Evolutionary conservation across 2,113 vertebrate genomes (phyloP).

Genomic region (Blennius ocellaris): DNA sequence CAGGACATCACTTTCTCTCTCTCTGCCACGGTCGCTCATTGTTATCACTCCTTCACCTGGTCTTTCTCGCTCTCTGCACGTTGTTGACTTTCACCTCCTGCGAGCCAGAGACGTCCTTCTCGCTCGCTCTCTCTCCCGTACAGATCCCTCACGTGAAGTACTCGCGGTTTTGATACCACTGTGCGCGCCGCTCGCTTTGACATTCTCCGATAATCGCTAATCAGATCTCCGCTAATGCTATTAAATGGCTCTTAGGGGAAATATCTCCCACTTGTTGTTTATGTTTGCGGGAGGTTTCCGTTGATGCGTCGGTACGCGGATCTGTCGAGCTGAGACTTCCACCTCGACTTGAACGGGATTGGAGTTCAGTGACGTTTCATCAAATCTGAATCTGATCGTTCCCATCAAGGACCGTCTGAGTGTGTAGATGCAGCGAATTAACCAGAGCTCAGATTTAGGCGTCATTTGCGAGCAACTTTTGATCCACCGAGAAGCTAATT

Average conservation of each 20-base stretch:
- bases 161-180: conserved; percentile 5
- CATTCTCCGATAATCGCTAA: conserved; percentile 57
- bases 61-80: conserved; percentile 38
- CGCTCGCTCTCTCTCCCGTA: conserved; percentile 13
- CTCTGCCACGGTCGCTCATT: conserved; percentile 17
- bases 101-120: conserved; percentile 36
- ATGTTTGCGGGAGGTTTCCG: conserved; percentile 29
- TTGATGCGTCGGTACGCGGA: conserved; percentile 39
- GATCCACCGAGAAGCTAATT: too few species aligned
- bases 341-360: conserved; percentile 46
- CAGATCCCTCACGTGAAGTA: background rate
- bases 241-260: conserved; percentile 61
- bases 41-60: conserved; percentile 30
- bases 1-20: conserved; percentile 55
- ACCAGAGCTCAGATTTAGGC: too few species aligned
- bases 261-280: conserved; percentile 48
- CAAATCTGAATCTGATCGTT: conserved; percentile 8
- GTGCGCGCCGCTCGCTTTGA: conserved; percentile 37
- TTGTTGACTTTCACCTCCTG: conserved; percentile 45
- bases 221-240: conserved; percentile 63
- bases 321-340: conserved; percentile 41
- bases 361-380: conserved; percentile 18
- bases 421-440: background rate
- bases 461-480: too few species aligned
- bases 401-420: conserved; percentile 17